Percentiles rank a stretch among this genome's conserved stretches.
Evolutionary conservation across 1,140 invertebrate genomes (phyloP).

Genomic region (Aphis craccivora): DNA sequence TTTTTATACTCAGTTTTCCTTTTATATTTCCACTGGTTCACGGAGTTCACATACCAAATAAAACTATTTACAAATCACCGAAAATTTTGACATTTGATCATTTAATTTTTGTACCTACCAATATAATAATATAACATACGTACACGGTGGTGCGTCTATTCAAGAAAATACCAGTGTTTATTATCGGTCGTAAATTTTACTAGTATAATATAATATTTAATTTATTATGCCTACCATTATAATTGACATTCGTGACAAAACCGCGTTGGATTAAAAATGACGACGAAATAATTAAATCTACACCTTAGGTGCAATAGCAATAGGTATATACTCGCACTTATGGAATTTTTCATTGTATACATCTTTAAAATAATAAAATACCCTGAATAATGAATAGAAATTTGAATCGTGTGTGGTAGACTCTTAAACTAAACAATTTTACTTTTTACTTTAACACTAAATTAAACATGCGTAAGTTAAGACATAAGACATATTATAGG

Average conservation of each 20-base stretch:
- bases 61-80: neutral
- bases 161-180: neutral
- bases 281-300: neutral
- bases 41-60: neutral
- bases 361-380: neutral
- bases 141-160: neutral
- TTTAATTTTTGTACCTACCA: neutral
- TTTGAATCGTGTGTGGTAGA: neutral
- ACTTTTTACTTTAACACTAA: neutral
- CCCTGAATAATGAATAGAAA: neutral
- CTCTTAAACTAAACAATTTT: neutral
- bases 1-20: neutral
- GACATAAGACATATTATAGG: neutral
- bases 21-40: neutral
- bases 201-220: neutral
- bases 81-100: constrained; percentile 10
- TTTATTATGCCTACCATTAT: neutral
- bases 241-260: neutral
- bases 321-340: neutral
- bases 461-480: neutral
- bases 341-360: neutral
- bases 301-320: neutral
- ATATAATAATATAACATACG: neutral
- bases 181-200: neutral
- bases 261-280: neutral